Percentiles rank a stretch among this genome's conserved stretches.
These are phyloP conservation scores for Whitmania pigra DNA, from an alignment of 1,140 invertebrate genomes.

Conservation along the genomic window DNA sequence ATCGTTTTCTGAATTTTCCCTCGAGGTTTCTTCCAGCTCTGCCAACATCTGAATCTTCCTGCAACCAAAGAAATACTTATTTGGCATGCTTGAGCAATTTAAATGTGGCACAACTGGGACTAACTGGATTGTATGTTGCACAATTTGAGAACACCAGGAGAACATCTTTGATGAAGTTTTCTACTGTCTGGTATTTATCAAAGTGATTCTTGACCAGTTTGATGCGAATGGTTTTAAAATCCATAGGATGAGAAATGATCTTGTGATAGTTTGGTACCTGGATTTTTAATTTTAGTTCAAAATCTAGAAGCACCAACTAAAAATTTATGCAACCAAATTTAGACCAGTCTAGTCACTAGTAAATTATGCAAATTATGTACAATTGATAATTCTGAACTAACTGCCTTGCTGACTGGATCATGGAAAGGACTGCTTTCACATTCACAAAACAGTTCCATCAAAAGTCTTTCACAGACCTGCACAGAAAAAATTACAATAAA, in stretches of 20 bases:
- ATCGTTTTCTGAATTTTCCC: background rate
- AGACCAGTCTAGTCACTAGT: background rate
- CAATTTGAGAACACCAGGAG: constrained; percentile 76
- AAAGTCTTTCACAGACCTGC: constrained; percentile 64
- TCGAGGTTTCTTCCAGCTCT: background rate
- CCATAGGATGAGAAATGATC: constrained; percentile 64
- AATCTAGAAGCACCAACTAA: background rate
- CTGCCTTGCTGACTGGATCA: constrained; percentile 62
- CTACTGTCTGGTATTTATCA: constrained; percentile 60
- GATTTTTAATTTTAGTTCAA: constrained; percentile 21
- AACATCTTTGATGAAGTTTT: constrained; percentile 66
- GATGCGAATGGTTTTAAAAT: constrained; percentile 64
- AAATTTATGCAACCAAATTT: background rate
- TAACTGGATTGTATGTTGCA: constrained; percentile 67
- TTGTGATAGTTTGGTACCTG: constrained; percentile 64
- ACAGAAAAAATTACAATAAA: constrained; percentile 29
- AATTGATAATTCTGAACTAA: constrained; percentile 40
- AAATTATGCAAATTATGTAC: background rate
- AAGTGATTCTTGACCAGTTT: constrained; percentile 59
- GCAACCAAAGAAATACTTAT: background rate
- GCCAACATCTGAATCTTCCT: background rate
- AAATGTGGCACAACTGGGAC: constrained; percentile 33
- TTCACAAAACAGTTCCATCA: constrained; percentile 77
- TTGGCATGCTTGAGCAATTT: background rate
- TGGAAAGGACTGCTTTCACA: constrained; percentile 72